Percentiles rank a stretch among this genome's conserved stretches.
Evolutionary conservation across 2,113 vertebrate species (phyloP).

Genomic region (Copsychus sechellarum): DNA sequence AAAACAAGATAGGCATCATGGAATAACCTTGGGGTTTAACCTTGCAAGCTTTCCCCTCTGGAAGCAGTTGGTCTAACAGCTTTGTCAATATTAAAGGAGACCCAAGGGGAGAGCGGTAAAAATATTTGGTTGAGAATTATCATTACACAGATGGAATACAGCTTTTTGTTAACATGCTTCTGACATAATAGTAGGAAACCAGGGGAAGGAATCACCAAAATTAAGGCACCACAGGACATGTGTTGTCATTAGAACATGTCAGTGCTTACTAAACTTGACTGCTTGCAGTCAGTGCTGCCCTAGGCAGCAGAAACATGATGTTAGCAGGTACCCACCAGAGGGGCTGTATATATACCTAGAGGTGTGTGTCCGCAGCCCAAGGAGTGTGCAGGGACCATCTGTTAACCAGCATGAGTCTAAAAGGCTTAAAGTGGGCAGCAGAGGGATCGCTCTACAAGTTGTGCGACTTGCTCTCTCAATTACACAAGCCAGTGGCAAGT

Average conservation of each 20-base stretch:
- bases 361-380: background rate
- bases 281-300: background rate
- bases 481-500: background rate
- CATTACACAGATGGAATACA: background rate
- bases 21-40: background rate
- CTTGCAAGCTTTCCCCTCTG: background rate
- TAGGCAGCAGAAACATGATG: background rate
- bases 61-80: background rate
- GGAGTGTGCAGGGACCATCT: background rate
- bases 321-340: background rate
- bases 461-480: background rate
- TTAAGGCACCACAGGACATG: background rate
- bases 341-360: background rate
- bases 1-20: background rate
- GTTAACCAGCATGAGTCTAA: background rate
- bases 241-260: background rate
- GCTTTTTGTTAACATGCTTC: background rate
- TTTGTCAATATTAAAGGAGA: background rate
- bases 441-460: background rate
- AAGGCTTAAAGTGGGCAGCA: background rate
- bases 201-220: background rate
- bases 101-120: background rate
- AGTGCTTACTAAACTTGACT: background rate
- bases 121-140: background rate
- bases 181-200: background rate